A percentile compares a stretch with the other conserved stretches of the same genome.
phyloP scores from a whole-genome alignment of 2,113 vertebrate genomes.

The Enhydra lutris region DNA sequence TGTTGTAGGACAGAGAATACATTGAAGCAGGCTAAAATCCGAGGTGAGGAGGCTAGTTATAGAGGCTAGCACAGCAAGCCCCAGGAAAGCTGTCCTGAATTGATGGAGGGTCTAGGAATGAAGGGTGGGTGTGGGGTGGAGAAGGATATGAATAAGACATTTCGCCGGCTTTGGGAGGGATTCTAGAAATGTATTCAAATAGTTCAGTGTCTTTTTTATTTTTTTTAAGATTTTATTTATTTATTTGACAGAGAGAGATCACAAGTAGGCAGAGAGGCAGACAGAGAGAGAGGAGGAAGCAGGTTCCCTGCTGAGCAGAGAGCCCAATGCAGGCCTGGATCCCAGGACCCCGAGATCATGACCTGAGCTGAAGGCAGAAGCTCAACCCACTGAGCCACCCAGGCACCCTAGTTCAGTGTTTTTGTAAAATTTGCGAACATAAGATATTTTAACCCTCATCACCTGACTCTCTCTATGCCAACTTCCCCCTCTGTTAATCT shows the following conservation, averaged over 20 bases:
- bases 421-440: not conserved
- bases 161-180: not conserved
- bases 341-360: no score
- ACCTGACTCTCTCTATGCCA: not conserved
- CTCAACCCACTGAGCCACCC: no score
- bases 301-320: no score
- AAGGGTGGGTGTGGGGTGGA: not conserved
- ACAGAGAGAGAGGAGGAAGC: no score
- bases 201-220: not conserved
- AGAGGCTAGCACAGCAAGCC: not conserved
- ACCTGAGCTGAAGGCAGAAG: no score
- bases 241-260: no score
- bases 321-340: no score
- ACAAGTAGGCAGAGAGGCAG: no score
- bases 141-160: not conserved
- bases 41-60: not conserved
- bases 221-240: not conserved
- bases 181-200: not conserved
- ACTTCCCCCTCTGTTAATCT: not conserved
- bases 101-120: not conserved
- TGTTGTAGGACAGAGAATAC: not conserved
- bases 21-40: not conserved
- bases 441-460: not conserved
- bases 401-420: not conserved
- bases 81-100: not conserved